Base-by-base conservation (phyloP, 2,113 vertebrate genomes). In the Rousettus leschenaultii region DNA sequence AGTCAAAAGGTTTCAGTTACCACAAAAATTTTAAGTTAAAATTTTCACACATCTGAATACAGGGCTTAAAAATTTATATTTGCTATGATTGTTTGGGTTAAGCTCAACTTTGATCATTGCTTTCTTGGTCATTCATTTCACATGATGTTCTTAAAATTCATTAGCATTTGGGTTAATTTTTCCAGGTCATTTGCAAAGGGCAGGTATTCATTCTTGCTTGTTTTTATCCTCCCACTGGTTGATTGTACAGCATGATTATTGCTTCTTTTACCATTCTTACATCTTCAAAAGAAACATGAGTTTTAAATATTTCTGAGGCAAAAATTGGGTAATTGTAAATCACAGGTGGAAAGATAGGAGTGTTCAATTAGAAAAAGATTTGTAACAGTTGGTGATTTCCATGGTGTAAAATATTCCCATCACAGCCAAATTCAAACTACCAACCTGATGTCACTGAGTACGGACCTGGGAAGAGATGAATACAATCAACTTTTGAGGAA, bases 101-200 rank as follows among this genome's bases (percentile, higher is more conserved):
- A 78, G 63, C 26, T 66, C 13, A 78, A 26, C 65, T 78, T 89
- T 61, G 30, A 55, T 89, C 74, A 51, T 63, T 73, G 19, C 9
- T 86, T 93, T 73, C 73, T 86, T 96, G 71, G 5, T 38, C 65
- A 93, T 18, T 90, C 40, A 85, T 86, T 73, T 90, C 45, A 93
- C 55, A 73, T 48, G 30, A 45, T 59, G 30, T 19, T 86, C 26
- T 93, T 85, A 79, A 59, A 83, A 26, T 51, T 96, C 30, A 61
- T 43, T 68, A 80, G 57, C 33, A 51, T 78, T 87, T 94, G 65
- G 19, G 35, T 96, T 87, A 82, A 51, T 45, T 87, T 91, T 68
- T 51, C 30, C 65, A 59, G 33, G 48, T 91, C 61, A 90, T 80
- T 86, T 86, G 38, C 35, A 68, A 94, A 82, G 14, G 16, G 26